Evolutionary conservation across 2,888 invertebrate species (phyloP).

Genomic region (Helobdella robusta): DNA sequence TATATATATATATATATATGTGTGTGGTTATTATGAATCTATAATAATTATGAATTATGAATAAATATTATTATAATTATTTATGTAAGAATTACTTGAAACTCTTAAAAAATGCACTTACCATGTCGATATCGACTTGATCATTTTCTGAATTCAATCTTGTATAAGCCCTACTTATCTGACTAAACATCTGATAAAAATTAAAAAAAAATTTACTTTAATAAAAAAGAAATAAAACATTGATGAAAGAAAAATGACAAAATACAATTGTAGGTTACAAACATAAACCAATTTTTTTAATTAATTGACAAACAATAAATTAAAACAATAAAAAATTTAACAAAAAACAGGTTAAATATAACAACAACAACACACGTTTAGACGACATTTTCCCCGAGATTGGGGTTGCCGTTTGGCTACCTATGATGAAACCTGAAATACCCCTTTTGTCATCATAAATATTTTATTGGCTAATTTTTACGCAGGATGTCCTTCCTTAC

Average conservation of each 20-base stretch:
- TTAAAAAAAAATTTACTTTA: slow-evolving; percentile 9
- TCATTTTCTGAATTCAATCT: slow-evolving; percentile 38
- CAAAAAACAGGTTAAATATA: neutral
- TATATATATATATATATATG: too few species aligned
- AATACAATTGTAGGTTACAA: neutral
- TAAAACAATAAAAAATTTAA: neutral
- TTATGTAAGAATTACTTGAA: neutral
- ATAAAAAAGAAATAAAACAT: too few species aligned
- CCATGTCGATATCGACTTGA: slow-evolving; percentile 39
- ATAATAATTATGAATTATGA: too few species aligned
- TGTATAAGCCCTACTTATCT: slow-evolving; percentile 42
- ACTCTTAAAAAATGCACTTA: slow-evolving; percentile 31
- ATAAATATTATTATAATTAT: neutral
- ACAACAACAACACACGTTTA: too few species aligned
- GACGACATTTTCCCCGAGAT: too few species aligned
- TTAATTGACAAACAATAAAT: neutral
- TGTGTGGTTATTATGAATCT: too few species aligned
- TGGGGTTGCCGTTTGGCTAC: too few species aligned
- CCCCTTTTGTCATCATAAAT: too few species aligned
- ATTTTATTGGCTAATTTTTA: too few species aligned
- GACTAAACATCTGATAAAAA: slow-evolving; percentile 42
- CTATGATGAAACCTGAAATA: too few species aligned
- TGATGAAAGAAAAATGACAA: neutral
- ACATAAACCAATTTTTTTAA: neutral
- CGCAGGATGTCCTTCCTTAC: too few species aligned